Evolutionary conservation across 2,888 invertebrate species (phyloP).

Genomic region (Hyposoter dolosus): DNA sequence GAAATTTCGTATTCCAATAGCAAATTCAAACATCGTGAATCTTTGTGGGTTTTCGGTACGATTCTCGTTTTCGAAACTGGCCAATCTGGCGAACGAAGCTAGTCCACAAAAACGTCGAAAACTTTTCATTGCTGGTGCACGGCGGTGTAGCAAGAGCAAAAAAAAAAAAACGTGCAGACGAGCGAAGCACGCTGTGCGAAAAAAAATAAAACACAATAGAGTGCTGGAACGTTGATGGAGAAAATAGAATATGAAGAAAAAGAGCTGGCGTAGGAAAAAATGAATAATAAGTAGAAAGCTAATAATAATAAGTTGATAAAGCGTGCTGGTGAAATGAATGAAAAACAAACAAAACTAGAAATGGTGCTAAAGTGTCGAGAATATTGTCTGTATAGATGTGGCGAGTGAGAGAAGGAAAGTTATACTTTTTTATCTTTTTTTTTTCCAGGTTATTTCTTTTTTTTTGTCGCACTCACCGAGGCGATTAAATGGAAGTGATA

Average conservation of each 20-base stretch:
- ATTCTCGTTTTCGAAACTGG: constrained; percentile 16
- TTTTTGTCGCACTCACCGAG: background rate
- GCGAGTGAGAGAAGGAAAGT: constrained; percentile 34
- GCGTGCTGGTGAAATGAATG: constrained; percentile 30
- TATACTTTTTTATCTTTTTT: background rate
- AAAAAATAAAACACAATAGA: background rate
- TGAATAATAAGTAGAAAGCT: constrained; percentile 26
- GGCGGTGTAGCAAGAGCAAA: background rate
- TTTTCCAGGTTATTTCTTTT: background rate
- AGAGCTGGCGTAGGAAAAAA: constrained; percentile 19
- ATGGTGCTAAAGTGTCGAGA: constrained; percentile 7
- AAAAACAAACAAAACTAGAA: background rate
- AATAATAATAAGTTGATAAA: constrained; percentile 49
- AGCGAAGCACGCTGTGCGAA: background rate
- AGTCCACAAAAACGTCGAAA: constrained; percentile 48
- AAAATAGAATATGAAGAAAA: background rate
- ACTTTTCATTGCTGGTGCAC: constrained; percentile 39
- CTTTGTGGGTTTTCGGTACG: constrained; percentile 7
- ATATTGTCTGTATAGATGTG: constrained; percentile 7
- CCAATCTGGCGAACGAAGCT: constrained; percentile 18
- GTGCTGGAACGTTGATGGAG: constrained; percentile 10
- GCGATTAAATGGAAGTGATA: constrained; percentile 53
- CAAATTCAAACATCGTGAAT: background rate
- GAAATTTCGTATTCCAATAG: background rate
- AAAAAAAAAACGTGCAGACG: constrained; percentile 16